These are phyloP conservation scores for Oncorhynchus kisutch DNA, from an alignment of 2,113 vertebrate species.

Conservation along the genomic window DNA sequence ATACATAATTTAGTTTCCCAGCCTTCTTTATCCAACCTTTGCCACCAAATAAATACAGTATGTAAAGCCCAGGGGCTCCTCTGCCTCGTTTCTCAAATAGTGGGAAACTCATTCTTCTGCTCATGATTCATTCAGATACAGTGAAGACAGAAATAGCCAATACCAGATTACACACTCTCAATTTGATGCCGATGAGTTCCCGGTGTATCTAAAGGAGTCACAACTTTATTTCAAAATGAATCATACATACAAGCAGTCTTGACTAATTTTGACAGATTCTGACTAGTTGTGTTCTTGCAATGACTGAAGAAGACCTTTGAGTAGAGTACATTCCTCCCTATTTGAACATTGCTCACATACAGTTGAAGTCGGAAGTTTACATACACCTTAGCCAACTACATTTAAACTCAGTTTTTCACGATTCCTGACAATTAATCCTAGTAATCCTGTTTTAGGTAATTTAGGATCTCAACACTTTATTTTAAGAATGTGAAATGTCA, in stretches of 20 bases:
- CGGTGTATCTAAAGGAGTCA: too few relatives aligned
- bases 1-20: slow-evolving; percentile 62
- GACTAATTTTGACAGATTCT: background rate
- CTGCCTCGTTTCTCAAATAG: slow-evolving; percentile 49
- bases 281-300: background rate
- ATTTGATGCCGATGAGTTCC: slow-evolving; percentile 29
- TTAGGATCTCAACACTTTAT: too few relatives aligned
- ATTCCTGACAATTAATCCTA: too few relatives aligned
- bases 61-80: slow-evolving; percentile 43
- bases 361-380: too few relatives aligned
- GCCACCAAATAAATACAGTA: slow-evolving; percentile 57
- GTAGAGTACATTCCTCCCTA: background rate
- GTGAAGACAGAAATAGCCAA: slow-evolving; percentile 42
- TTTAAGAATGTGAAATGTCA: too few relatives aligned
- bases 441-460: too few relatives aligned
- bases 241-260: too few relatives aligned
- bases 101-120: slow-evolving; percentile 46
- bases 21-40: slow-evolving; percentile 56
- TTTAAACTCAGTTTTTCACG: too few relatives aligned
- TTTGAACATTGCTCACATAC: background rate
- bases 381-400: too few relatives aligned
- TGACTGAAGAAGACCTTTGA: background rate
- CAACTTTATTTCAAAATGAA: too few relatives aligned
- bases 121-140: slow-evolving; percentile 62
- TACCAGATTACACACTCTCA: slow-evolving; percentile 51